A percentile compares a stretch with the other conserved stretches of the same genome.
phyloP scores from a whole-genome alignment of 1,140 invertebrate genomes.

The Caenorhabditis brenneri region DNA sequence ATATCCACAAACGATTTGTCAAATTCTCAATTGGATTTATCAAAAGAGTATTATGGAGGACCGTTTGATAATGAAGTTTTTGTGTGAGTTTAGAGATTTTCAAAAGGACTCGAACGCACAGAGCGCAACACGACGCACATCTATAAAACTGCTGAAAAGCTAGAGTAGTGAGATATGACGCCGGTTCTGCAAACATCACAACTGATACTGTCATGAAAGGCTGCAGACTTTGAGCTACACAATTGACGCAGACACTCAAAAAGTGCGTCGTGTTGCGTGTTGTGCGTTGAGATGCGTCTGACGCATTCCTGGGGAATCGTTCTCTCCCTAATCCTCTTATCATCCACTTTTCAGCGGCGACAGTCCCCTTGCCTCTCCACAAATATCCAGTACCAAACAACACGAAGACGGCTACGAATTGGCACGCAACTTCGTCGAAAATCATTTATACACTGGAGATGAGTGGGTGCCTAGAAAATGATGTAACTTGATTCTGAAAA shows the following conservation, averaged over 20 bases:
- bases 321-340: background rate
- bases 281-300: too few species aligned
- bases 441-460: background rate
- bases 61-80: background rate
- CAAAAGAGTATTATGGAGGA: background rate
- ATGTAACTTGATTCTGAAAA: background rate
- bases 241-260: too few species aligned
- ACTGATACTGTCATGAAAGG: too few species aligned
- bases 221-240: too few species aligned
- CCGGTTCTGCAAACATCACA: too few species aligned
- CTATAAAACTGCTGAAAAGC: too few species aligned
- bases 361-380: background rate
- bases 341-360: background rate
- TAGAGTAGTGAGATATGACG: too few species aligned
- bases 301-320: too few species aligned
- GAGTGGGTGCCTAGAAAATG: slow-evolving; percentile 22
- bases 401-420: background rate
- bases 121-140: too few species aligned
- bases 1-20: background rate
- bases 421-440: background rate
- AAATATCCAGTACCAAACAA: background rate
- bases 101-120: too few species aligned
- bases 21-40: background rate
- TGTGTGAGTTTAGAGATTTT: background rate
- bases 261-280: too few species aligned